Base-by-base conservation (phyloP, 2,888 invertebrate genomes). In the Dendrolimus pini region DNA sequence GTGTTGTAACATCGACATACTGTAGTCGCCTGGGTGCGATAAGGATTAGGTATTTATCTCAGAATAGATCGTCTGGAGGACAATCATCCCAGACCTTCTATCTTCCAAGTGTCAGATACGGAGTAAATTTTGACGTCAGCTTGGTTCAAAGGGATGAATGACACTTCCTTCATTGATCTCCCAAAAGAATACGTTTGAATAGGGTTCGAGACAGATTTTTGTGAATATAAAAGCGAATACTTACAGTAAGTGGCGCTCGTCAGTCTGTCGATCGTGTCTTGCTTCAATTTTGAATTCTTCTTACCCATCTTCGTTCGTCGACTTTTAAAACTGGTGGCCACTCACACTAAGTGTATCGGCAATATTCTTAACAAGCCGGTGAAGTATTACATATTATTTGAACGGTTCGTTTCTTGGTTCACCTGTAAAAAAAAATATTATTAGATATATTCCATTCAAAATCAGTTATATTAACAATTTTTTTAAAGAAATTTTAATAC, bases 241-340 rank as follows among this genome's bases (percentile, higher is more conserved):
- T 97, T 89, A 98, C 98, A 98, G 91, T 98, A 98, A 67, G 98
- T 98, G 74, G 96, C 97, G 67, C 94, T 96, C 69, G 97, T 97
- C 70, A 98, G 93, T 71, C 96, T 94, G 87, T 97, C 96, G 82
- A 98, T 97, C 74, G 97, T 97, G 84, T 98, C 98, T 86, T 96
- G 96, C 93, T 97, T 98, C 88, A 98, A 94, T 92, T 98, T 98
- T 60, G 97, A 98, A 82, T 97, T 97, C 91, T 97, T 97, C 93
- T 98, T 98, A 78, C 98, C 98, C 98, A 98, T 98, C 75, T 91
- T 93, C 69, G 70, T 70, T 74, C 61, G 54, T 61, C 55, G 65
- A 61, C 30, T 58, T 60, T 55, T 67, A 57, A 61, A 59, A 63
- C 65, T 62, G 60, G 60, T 61, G 62, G 60, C 58, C 68, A 74